Evolutionary conservation across 2,888 invertebrate species (phyloP), one percentile per base, ranked within the genome.

Genomic region (Cepaea hortensis): DNA sequence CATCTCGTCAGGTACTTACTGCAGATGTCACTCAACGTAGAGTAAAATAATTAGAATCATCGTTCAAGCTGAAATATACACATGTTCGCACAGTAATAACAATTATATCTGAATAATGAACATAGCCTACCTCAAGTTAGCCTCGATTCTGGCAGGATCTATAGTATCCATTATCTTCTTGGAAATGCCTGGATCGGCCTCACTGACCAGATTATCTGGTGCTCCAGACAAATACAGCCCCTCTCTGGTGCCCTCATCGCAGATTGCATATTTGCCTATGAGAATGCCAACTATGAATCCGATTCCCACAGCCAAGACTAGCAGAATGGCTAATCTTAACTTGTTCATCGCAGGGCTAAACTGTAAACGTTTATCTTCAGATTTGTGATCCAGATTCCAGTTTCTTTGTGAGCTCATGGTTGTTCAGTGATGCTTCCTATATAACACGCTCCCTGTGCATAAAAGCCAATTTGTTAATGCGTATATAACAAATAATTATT

Each of bases 201-300:
- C 86, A 20, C 61, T 50, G 68, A 80, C 48, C n/a, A 86, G 86
- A 46, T 46, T 5, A 9, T 80, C 85, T 20, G 85, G 85, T 13
- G 46, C 81, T 6, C 81, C 85, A 23, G 73, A 46, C 20, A 85
- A 50, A n/a, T n/a, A 85, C n/a, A 85, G 7, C 6, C 85, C 82
- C 3, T 86, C 85, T 11, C 61, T 62, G 18, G 76, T 55, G 15
- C 76, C 76, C 35, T 68, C 82, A 11, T 82, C 55, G 4, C 76
- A 61, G 50, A 86, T 83, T 20, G 86, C 86, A 23, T 55, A 86
- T 18, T 9, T 61, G 18, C 86, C 86, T 2, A 86, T 35, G 50
- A 86, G 77, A 4, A 86, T 73, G 13, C 86, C 86, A 35, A 86
- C 18, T n/a, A 70, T 35, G 13, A 86, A 70, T 13, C 86, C 86